Evolutionary conservation across 2,888 invertebrate species (phyloP).

Genomic region (Bellardia pandia): DNA sequence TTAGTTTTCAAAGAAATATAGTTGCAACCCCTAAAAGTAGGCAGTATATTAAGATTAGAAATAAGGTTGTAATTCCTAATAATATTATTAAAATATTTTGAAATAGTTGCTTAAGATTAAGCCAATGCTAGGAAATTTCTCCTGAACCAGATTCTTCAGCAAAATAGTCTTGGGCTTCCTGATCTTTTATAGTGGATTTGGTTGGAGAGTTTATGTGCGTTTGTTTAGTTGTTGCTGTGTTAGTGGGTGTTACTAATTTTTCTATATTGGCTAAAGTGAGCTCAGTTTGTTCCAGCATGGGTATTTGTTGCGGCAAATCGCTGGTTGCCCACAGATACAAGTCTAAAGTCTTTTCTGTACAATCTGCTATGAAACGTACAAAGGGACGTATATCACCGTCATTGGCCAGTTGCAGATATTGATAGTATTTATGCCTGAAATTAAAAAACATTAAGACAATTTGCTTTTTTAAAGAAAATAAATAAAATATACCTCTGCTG

Average conservation of each 20-base stretch:
- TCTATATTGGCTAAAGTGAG: conserved; percentile 75
- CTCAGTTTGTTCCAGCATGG: conserved; percentile 86
- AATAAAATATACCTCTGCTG: conserved; percentile 86
- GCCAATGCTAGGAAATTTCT: conserved; percentile 76
- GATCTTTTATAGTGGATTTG: neutral
- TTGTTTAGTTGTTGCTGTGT: neutral
- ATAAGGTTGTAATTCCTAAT: conserved; percentile 2
- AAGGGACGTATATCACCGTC: conserved; percentile 98
- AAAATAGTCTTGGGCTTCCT: conserved; percentile 60
- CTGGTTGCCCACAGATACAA: conserved; percentile 93
- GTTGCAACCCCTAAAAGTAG: neutral
- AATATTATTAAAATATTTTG: conserved; percentile 38
- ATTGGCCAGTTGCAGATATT: conserved; percentile 95
- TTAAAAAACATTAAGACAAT: neutral
- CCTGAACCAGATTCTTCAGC: conserved; percentile 76
- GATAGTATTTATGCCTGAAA: conserved; percentile 91
- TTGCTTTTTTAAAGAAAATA: neutral
- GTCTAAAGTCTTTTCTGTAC: conserved; percentile 94
- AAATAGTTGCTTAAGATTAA: neutral
- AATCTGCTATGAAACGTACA: conserved; percentile 97
- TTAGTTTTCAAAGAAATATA: neutral
- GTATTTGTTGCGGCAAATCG: conserved; percentile 89
- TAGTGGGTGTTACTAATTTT: conserved; percentile 68
- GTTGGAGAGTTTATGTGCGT: neutral
- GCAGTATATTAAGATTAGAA: neutral